A percentile compares a stretch with the other conserved stretches of the same genome.
phyloP scores from a whole-genome alignment of 2,888 invertebrate genomes.

The Dicyrtomina minuta region DNA sequence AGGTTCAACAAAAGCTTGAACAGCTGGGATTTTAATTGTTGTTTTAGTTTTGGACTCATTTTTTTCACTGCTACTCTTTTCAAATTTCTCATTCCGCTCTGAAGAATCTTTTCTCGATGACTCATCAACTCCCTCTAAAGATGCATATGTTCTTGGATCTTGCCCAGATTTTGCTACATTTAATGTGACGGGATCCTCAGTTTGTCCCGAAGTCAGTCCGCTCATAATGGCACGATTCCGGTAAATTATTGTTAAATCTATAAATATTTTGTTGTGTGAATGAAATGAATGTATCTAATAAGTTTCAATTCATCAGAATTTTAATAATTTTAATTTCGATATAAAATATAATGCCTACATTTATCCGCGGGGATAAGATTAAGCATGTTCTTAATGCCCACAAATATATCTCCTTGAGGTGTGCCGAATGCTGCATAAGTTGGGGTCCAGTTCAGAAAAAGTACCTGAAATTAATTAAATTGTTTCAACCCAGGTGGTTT shows the following conservation, averaged over 20 bases:
- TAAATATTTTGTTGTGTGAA: neutral
- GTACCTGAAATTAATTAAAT: slow-evolving; percentile 32
- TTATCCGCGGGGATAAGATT: slow-evolving; percentile 47
- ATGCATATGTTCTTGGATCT: slow-evolving; percentile 45
- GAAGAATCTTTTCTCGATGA: slow-evolving; percentile 6
- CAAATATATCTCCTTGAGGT: slow-evolving; percentile 49
- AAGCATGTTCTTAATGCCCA: slow-evolving; percentile 43
- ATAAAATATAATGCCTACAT: too few relatives aligned
- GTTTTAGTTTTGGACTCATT: neutral
- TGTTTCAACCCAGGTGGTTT: too few relatives aligned
- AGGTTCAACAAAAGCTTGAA: slow-evolving; percentile 40
- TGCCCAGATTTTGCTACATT: slow-evolving; percentile 38
- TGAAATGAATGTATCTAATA: neutral
- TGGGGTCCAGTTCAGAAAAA: slow-evolving; percentile 47
- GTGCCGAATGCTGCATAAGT: slow-evolving; percentile 46
- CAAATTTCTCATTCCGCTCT: too few relatives aligned
- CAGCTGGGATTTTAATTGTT: slow-evolving; percentile 34
- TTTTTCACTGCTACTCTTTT: neutral
- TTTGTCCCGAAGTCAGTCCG: slow-evolving; percentile 37
- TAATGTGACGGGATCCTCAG: slow-evolving; percentile 39
- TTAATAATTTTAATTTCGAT: neutral
- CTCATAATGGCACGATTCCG: slow-evolving; percentile 48
- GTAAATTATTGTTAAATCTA: slow-evolving; percentile 48
- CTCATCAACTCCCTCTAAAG: slow-evolving; percentile 39
- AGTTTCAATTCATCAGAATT: neutral